These are phyloP conservation scores for Agriopis marginaria DNA, from an alignment of 2,888 invertebrate species.

Conservation along the genomic window DNA sequence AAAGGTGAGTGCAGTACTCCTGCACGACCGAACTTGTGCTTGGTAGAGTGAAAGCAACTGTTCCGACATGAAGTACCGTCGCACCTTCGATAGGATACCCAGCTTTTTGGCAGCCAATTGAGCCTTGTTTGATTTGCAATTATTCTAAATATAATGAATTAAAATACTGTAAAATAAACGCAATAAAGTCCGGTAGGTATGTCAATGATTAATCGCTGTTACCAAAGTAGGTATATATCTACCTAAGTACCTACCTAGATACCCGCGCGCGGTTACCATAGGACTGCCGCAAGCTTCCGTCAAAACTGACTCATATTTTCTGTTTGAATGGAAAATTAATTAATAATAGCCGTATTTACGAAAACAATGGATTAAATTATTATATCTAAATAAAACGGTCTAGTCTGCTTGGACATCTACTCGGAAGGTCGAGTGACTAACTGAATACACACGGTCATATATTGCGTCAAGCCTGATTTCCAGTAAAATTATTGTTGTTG, in stretches of 20 bases:
- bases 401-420: conserved; percentile 28
- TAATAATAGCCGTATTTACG: conserved; percentile 4
- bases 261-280: background rate
- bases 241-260: background rate
- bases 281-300: conserved; percentile 14
- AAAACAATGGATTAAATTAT: conserved; percentile 12
- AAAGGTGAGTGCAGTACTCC: too few species aligned
- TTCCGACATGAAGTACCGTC: too few species aligned
- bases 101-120: too few species aligned
- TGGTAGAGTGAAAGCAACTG: too few species aligned
- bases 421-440: conserved; percentile 68
- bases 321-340: conserved; percentile 8
- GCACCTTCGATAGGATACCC: too few species aligned
- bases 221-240: too few species aligned
- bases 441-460: conserved; percentile 53
- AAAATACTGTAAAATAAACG: too few species aligned
- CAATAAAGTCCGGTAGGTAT: too few species aligned
- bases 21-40: too few species aligned
- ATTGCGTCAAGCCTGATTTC: conserved; percentile 48
- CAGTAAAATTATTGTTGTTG: conserved; percentile 20
- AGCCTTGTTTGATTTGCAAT: too few species aligned
- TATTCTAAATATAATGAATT: too few species aligned
- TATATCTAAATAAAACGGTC: conserved; percentile 17
- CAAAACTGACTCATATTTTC: conserved; percentile 17
- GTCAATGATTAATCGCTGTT: background rate